Conservation (phyloP, 1,140 invertebrate species). For the Augochlora pura region DNA sequence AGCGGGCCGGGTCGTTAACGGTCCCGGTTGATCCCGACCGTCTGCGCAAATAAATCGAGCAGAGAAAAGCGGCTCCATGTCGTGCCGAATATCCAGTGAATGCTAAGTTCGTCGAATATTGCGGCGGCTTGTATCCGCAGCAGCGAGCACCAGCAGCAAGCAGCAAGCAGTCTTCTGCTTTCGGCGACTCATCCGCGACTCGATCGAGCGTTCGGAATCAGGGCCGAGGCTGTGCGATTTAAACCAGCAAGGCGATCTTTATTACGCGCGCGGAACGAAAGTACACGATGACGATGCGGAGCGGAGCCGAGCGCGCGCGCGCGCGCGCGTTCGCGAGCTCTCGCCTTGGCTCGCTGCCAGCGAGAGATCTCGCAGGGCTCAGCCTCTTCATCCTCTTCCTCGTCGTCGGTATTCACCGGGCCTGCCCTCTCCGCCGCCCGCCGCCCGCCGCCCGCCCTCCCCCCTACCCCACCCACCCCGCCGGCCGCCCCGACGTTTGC, state of each 20-base stretch:
- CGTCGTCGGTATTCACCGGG: slow-evolving; percentile 38
- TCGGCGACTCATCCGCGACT: not conserved
- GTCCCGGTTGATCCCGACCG: no score
- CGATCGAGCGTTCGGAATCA: not conserved
- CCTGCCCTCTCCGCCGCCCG: not conserved
- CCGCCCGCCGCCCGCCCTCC: no score
- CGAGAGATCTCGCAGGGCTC: slow-evolving; percentile 46
- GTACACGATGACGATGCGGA: slow-evolving; percentile 58
- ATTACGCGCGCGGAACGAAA: slow-evolving; percentile 46
- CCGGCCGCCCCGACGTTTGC: not conserved
- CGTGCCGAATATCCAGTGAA: no score
- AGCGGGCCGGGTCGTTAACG: no score
- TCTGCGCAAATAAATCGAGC: no score
- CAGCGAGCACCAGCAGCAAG: no score
- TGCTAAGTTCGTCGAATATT: not conserved
- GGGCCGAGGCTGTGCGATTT: slow-evolving; percentile 34
- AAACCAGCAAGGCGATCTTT: slow-evolving; percentile 47
- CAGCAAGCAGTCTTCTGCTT: not conserved
- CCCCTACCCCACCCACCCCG: not conserved
- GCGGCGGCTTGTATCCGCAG: not conserved
- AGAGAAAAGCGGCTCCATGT: no score
- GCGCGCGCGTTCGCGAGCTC: not conserved
- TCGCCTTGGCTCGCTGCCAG: slow-evolving; percentile 50
- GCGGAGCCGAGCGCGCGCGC: no score
- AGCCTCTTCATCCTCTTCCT: slow-evolving; percentile 46